Conservation (phyloP, 2,888 invertebrate species). For the Stegophylla sp. region DNA sequence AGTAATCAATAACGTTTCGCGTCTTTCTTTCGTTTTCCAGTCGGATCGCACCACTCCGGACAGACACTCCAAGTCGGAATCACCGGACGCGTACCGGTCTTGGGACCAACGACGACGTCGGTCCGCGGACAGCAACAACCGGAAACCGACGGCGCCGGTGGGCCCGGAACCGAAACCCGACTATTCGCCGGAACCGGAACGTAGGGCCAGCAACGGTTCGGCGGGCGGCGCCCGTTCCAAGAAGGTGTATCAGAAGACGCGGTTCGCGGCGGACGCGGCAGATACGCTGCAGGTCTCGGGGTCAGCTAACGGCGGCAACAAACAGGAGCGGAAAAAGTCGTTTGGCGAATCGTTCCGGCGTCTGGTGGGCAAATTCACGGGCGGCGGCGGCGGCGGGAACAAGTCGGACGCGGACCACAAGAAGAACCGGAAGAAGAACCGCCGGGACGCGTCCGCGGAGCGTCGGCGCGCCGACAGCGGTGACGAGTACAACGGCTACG, state of each 20-base stretch:
- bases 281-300: background rate
- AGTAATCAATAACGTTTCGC: no score
- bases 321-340: slow-evolving; percentile 52
- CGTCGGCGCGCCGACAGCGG: slow-evolving; percentile 65
- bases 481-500: slow-evolving; percentile 65
- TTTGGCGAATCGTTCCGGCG: slow-evolving; percentile 83
- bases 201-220: slow-evolving; percentile 67
- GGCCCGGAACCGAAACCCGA: slow-evolving; percentile 63
- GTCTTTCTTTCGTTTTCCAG: background rate
- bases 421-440: slow-evolving; percentile 64
- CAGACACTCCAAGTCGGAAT: slow-evolving; percentile 19
- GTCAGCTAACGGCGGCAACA: background rate
- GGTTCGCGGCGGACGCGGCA: slow-evolving; percentile 68
- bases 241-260: slow-evolving; percentile 75
- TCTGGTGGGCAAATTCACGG: slow-evolving; percentile 80
- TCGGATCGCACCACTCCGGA: slow-evolving; percentile 25
- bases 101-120: slow-evolving; percentile 56
- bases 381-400: slow-evolving; percentile 65
- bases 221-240: slow-evolving; percentile 67
- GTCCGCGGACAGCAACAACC: slow-evolving; percentile 42
- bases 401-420: slow-evolving; percentile 68
- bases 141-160: slow-evolving; percentile 59
- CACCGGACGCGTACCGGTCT: slow-evolving; percentile 56
- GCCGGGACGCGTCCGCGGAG: slow-evolving; percentile 61
- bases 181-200: slow-evolving; percentile 67